phyloP scores from a whole-genome alignment of 2,888 invertebrate species.

The Agrochola circellaris region DNA sequence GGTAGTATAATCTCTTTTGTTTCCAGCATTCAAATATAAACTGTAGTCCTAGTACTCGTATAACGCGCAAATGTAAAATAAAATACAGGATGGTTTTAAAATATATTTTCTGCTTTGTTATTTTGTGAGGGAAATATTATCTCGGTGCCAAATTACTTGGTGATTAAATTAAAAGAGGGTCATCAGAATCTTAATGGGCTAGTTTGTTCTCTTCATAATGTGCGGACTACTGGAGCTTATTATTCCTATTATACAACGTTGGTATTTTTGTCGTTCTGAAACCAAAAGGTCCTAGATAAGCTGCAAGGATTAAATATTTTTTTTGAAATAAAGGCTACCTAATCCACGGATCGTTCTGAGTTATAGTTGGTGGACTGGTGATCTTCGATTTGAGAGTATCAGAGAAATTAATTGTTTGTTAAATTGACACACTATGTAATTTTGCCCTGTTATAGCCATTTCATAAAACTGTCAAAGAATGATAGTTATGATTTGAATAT shows the following conservation, averaged over 20 bases:
- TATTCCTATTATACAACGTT: neutral
- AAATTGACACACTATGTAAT: neutral
- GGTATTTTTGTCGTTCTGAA: neutral
- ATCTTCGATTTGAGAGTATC: neutral
- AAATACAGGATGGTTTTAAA: slow-evolving; percentile 35
- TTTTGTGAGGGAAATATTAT: slow-evolving; percentile 47
- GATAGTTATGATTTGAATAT: neutral
- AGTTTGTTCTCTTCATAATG: slow-evolving; percentile 43
- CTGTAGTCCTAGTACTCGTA: slow-evolving; percentile 11
- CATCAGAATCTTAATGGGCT: slow-evolving; percentile 47
- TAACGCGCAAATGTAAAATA: slow-evolving; percentile 39
- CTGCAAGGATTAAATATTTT: neutral
- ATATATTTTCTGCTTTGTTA: slow-evolving; percentile 41
- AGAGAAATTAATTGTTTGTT: neutral
- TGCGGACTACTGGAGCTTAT: slow-evolving; percentile 1
- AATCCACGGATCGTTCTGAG: neutral
- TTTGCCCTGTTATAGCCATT: neutral
- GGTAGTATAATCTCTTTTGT: slow-evolving; percentile 47
- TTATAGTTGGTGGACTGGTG: too few relatives aligned
- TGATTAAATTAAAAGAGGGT: slow-evolving; percentile 57
- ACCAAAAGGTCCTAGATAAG: neutral
- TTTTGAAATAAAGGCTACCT: neutral
- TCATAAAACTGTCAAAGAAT: neutral
- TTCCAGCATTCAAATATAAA: slow-evolving; percentile 46
- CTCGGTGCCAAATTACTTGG: slow-evolving; percentile 56